Evolutionary conservation across 2,113 vertebrate genomes (phyloP).

Genomic region (Porphyrio hochstetteri): DNA sequence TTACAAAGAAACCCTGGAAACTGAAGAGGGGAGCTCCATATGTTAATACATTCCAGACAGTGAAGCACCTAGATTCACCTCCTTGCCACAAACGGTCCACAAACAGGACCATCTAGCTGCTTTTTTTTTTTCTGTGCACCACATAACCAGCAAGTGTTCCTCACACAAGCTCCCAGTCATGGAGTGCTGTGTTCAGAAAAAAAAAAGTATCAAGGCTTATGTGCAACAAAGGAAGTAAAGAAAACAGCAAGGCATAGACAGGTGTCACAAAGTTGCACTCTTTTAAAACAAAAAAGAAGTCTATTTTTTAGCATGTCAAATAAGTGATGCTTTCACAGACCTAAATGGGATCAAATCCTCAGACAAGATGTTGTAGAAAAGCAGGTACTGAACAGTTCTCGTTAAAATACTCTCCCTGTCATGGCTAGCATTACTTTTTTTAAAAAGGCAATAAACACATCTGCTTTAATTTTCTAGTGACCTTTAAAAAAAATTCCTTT

Average conservation of each 20-base stretch:
- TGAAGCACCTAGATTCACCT: background rate
- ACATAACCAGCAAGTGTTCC: background rate
- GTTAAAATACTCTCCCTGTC: slow-evolving; percentile 59
- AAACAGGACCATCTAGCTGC: background rate
- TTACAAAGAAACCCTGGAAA: background rate
- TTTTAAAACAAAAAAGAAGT: background rate
- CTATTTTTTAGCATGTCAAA: background rate
- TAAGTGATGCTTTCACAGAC: background rate
- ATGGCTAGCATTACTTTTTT: slow-evolving; percentile 12
- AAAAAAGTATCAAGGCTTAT: background rate
- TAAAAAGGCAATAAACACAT: background rate
- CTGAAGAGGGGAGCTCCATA: background rate
- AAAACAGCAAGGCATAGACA: background rate
- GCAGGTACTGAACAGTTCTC: slow-evolving; percentile 41
- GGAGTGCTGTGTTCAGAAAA: background rate
- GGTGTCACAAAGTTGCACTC: background rate
- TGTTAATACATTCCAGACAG: background rate
- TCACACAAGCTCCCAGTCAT: background rate
- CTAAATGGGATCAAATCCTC: slow-evolving; percentile 23
- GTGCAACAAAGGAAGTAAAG: background rate
- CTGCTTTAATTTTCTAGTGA: slow-evolving; percentile 66
- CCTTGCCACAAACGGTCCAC: background rate
- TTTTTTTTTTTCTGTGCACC: background rate
- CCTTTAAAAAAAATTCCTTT: slow-evolving; percentile 56
- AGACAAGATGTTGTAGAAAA: slow-evolving; percentile 27